These are phyloP conservation scores for Cochlearius cochlearius DNA, from an alignment of 2,113 vertebrate genomes.

Conservation along the genomic window DNA sequence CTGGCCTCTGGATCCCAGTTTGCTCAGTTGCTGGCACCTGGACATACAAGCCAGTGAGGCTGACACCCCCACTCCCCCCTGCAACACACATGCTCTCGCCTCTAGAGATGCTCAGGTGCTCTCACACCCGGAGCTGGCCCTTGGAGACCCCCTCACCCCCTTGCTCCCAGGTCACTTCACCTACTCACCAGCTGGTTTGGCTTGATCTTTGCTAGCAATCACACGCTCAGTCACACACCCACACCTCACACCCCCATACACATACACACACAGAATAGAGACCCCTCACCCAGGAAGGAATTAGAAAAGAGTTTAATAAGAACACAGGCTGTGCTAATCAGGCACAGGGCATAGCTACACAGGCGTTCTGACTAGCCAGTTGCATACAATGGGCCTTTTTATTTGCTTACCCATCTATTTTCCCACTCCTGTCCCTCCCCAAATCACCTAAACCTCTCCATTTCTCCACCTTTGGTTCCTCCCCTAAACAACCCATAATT, in stretches of 20 bases:
- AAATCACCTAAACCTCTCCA: not conserved
- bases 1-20: not conserved
- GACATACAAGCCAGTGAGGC: not conserved
- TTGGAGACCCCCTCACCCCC: not conserved
- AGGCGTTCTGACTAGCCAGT: not conserved
- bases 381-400: not conserved
- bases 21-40: not conserved
- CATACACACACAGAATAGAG: not conserved
- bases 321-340: not conserved
- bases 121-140: not conserved
- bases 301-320: not conserved
- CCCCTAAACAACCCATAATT: not conserved
- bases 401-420: not conserved
- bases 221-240: not conserved
- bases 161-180: not conserved
- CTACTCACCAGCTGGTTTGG: not conserved
- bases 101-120: not conserved
- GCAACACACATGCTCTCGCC: not conserved
- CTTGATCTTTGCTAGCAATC: not conserved
- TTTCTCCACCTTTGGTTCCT: not conserved
- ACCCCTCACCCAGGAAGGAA: not conserved
- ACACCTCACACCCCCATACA: not conserved
- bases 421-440: not conserved
- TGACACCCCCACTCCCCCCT: accelerated
- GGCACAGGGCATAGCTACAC: not conserved